Evolutionary conservation across 2,888 invertebrate genomes (phyloP).

Genomic region (Octonoba sinensis): DNA sequence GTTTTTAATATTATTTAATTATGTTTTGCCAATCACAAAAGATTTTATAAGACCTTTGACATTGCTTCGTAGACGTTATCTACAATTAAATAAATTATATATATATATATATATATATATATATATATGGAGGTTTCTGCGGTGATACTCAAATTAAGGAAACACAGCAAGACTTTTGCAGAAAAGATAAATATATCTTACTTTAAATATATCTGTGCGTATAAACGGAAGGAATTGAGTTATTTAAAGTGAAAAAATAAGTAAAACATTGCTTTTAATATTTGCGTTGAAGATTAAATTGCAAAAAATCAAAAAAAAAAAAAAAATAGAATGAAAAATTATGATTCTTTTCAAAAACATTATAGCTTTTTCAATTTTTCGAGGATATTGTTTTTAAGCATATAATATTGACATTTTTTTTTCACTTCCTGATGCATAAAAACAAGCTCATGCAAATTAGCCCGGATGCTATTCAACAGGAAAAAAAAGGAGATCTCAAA

Average conservation of each 20-base stretch:
- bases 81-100: background rate
- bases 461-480: background rate
- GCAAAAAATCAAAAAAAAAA: background rate
- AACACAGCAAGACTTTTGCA: too few species aligned
- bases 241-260: too few species aligned
- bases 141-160: too few species aligned
- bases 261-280: too few species aligned
- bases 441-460: background rate
- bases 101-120: slow-evolving; percentile 1
- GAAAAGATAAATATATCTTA: too few species aligned
- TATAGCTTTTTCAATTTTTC: background rate
- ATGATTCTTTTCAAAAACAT: background rate
- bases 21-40: too few species aligned
- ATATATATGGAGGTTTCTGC: background rate
- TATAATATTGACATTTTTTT: background rate
- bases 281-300: too few species aligned
- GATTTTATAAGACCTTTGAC: too few species aligned
- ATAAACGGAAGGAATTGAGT: too few species aligned
- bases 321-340: background rate
- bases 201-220: too few species aligned
- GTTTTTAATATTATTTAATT: too few species aligned
- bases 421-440: background rate
- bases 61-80: too few species aligned
- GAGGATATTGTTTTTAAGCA: background rate
- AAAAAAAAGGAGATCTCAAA: background rate